phyloP scores from a whole-genome alignment of 2,888 invertebrate genomes.

The Strigamia crassipes region DNA sequence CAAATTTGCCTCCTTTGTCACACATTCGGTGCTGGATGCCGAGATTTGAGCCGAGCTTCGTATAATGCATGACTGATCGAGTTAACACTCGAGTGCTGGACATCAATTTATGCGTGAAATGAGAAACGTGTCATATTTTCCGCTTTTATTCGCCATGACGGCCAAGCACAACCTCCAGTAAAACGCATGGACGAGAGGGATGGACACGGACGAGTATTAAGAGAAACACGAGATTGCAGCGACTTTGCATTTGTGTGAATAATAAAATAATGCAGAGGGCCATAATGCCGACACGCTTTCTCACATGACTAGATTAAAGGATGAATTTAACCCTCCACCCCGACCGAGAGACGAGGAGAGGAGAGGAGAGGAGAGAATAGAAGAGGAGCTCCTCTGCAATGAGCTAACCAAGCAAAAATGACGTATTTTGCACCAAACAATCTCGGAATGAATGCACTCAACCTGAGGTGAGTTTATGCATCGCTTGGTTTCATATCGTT shows the following conservation, averaged over 20 bases:
- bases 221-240: conserved; percentile 35
- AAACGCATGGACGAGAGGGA: conserved; percentile 5
- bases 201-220: conserved; percentile 23
- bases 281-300: conserved; percentile 33
- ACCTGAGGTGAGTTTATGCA: not conserved
- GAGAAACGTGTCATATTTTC: conserved; percentile 36
- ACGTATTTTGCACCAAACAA: conserved; percentile 8
- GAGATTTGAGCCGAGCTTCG: not conserved
- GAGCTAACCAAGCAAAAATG: conserved; percentile 40
- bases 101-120: conserved; percentile 36
- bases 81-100: conserved; percentile 23
- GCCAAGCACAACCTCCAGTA: not conserved
- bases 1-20: too few relatives aligned
- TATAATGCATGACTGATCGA: conserved; percentile 8
- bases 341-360: not conserved
- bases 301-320: conserved; percentile 42
- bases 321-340: conserved; percentile 23
- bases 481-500: not conserved
- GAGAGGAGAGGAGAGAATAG: too few relatives aligned
- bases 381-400: not conserved
- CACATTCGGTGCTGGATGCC: not conserved
- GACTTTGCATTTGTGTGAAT: not conserved
- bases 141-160: conserved; percentile 12
- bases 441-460: conserved; percentile 7
- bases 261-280: conserved; percentile 22